phyloP scores from a whole-genome alignment of 2,888 invertebrate species.

The Arge pagana region DNA sequence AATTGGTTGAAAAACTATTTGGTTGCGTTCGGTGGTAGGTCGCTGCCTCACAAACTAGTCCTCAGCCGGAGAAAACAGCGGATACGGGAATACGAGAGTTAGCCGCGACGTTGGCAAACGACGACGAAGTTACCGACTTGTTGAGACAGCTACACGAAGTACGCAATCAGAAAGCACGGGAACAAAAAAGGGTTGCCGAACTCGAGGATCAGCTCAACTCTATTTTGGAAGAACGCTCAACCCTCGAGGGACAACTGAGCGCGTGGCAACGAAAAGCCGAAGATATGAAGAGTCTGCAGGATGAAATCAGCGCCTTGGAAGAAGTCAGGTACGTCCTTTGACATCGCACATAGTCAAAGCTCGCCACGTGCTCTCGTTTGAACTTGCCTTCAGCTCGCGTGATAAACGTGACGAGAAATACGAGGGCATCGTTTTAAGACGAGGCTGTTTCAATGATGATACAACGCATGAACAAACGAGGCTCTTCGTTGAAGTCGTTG shows the following conservation, averaged over 20 bases:
- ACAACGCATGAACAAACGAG: too few species aligned
- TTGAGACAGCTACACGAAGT: slow-evolving; percentile 74
- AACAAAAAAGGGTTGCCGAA: slow-evolving; percentile 74
- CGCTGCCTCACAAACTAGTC: slow-evolving; percentile 40
- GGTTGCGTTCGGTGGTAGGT: slow-evolving; percentile 31
- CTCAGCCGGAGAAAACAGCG: slow-evolving; percentile 21
- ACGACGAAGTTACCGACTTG: slow-evolving; percentile 61
- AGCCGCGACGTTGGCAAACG: slow-evolving; percentile 33
- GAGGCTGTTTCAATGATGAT: too few species aligned
- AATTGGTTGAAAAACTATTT: background rate
- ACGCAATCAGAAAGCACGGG: slow-evolving; percentile 70
- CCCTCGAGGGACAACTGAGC: slow-evolving; percentile 71
- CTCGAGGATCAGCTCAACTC: slow-evolving; percentile 77
- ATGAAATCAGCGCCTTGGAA: slow-evolving; percentile 81
- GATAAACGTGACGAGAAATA: too few species aligned
- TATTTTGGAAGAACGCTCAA: slow-evolving; percentile 71
- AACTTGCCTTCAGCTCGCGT: too few species aligned
- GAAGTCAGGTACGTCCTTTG: slow-evolving; percentile 73
- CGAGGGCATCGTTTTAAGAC: too few species aligned
- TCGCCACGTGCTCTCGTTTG: too few species aligned
- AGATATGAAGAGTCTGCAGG: slow-evolving; percentile 81
- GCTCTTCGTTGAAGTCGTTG: too few species aligned
- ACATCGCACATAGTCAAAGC: too few species aligned
- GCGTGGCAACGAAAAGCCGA: slow-evolving; percentile 71
- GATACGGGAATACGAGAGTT: slow-evolving; percentile 34